Evolutionary conservation across 2,797 vertebrate species (phyloP).

Genomic region (Philypnodon macrostomus): DNA sequence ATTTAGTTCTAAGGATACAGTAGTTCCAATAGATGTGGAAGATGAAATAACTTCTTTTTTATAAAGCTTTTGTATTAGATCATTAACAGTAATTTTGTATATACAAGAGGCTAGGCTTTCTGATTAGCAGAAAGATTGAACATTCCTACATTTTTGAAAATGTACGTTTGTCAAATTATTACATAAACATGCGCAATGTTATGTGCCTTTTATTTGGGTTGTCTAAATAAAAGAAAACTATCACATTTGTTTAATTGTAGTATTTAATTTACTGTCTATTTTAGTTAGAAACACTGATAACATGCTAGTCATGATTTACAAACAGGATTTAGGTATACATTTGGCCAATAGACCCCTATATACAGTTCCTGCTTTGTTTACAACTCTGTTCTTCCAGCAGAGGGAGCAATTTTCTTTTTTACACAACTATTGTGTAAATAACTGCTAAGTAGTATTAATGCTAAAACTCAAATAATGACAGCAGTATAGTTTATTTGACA

Average conservation of each 20-base stretch:
- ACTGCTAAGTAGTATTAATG: too few species aligned
- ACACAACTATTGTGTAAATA: too few species aligned
- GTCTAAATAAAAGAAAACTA: conserved; percentile 99
- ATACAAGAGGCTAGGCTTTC: conserved; percentile 97
- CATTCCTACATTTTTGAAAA: conserved; percentile 98
- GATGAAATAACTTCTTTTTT: conserved; percentile 91
- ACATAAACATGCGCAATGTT: conserved; percentile 99
- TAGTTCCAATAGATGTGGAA: conserved; percentile 89
- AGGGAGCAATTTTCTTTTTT: too few species aligned
- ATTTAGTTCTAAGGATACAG: conserved; percentile 90
- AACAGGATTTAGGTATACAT: too few species aligned
- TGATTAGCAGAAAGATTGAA: conserved; percentile 97
- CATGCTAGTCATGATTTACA: too few species aligned
- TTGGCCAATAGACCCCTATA: too few species aligned
- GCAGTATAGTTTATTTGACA: too few species aligned
- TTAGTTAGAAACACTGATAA: too few species aligned
- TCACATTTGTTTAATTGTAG: conserved; percentile 58
- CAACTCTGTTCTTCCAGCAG: not conserved
- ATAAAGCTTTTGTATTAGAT: conserved; percentile 99
- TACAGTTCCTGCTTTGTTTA: too few species aligned
- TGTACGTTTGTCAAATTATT: conserved; percentile 99
- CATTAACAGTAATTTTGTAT: conserved; percentile 99
- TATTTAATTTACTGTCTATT: conserved; percentile 19
- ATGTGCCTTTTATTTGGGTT: conserved; percentile 99
- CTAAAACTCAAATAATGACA: too few species aligned